Evolutionary conservation across 2,888 invertebrate species (phyloP).

Genomic region (Machimus rusticus): DNA sequence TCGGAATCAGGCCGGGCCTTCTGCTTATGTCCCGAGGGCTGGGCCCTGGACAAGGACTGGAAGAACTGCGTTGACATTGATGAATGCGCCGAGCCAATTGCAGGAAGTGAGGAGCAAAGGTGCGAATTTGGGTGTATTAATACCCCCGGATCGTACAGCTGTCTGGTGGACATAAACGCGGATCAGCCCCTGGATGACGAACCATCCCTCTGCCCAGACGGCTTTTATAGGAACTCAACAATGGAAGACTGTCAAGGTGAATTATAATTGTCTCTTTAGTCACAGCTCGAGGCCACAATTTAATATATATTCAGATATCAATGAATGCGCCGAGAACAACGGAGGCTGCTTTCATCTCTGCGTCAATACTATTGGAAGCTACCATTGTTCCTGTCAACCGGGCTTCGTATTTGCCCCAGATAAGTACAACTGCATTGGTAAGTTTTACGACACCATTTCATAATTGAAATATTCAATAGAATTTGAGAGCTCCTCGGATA

Average conservation of each 20-base stretch:
- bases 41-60: conserved; percentile 57
- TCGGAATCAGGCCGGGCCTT: conserved; percentile 52
- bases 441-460: conserved; percentile 7
- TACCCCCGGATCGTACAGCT: conserved; percentile 64
- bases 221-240: conserved; percentile 48
- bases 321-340: conserved; percentile 46
- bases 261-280: neutral
- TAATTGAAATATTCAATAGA: neutral
- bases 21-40: conserved; percentile 59
- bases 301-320: conserved; percentile 40
- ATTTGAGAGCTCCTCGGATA: neutral
- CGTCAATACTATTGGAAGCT: conserved; percentile 51
- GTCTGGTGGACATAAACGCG: conserved; percentile 64
- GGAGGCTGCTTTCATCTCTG: conserved; percentile 50
- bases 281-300: neutral
- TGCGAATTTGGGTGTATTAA: conserved; percentile 65
- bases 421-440: conserved; percentile 50
- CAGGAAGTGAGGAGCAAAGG: conserved; percentile 52
- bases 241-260: conserved; percentile 49
- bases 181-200: conserved; percentile 50
- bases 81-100: conserved; percentile 62
- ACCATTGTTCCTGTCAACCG: conserved; percentile 58
- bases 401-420: conserved; percentile 54
- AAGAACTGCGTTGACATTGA: conserved; percentile 61
- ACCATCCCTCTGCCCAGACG: conserved; percentile 46